Evolutionary conservation across 2,888 invertebrate genomes (phyloP).

Genomic region (Pyrrhosoma nymphula): DNA sequence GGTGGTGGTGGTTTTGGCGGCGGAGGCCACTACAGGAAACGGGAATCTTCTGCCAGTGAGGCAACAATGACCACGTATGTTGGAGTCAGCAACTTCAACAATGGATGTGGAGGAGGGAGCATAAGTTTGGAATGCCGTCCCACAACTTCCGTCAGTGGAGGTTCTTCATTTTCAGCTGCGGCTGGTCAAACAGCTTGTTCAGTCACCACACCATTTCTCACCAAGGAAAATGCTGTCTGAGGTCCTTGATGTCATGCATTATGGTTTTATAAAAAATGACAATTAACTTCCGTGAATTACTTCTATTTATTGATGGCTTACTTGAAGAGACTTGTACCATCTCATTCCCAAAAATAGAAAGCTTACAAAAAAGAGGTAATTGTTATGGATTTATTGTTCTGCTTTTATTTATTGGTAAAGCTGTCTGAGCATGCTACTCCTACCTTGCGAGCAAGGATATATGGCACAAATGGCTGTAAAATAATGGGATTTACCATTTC

Average conservation of each 20-base stretch:
- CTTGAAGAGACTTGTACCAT: background rate
- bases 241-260: background rate
- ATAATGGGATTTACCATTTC: background rate
- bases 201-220: slow-evolving; percentile 57
- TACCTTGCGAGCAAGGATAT: background rate
- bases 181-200: slow-evolving; percentile 57
- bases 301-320: slow-evolving; percentile 46
- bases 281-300: background rate
- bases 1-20: slow-evolving; percentile 80
- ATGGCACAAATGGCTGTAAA: background rate
- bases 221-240: slow-evolving; percentile 63
- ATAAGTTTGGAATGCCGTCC: slow-evolving; percentile 63
- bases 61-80: slow-evolving; percentile 89
- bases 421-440: background rate
- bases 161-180: slow-evolving; percentile 57
- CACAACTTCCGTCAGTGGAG: slow-evolving; percentile 61
- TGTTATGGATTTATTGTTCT: background rate
- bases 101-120: slow-evolving; percentile 64
- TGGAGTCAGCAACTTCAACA: slow-evolving; percentile 74
- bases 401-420: background rate
- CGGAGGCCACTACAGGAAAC: slow-evolving; percentile 81
- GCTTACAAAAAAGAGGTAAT: background rate
- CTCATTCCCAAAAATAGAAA: background rate
- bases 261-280: background rate
- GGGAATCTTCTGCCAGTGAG: slow-evolving; percentile 90